Evolutionary conservation across 2,113 vertebrate species (phyloP).

Genomic region (Labeo catla): DNA sequence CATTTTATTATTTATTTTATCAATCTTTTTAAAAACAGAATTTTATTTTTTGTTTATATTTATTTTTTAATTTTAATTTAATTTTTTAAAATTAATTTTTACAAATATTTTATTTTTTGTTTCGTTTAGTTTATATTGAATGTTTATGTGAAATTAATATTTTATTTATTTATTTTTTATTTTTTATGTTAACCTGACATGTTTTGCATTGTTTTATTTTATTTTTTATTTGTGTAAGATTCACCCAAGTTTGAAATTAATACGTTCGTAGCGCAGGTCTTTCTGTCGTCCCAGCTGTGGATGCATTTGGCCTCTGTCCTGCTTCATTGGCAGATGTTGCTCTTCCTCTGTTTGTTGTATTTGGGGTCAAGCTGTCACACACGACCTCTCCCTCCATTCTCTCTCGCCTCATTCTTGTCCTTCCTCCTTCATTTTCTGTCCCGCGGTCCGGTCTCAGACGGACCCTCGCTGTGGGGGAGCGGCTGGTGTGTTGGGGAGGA

Average conservation of each 20-base stretch:
- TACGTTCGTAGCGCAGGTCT: background rate
- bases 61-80: background rate
- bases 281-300: background rate
- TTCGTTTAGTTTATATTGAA: too few species aligned
- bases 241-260: too few species aligned
- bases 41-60: background rate
- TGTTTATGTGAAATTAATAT: too few species aligned
- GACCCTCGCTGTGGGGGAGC: background rate
- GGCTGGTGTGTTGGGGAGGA: too few species aligned
- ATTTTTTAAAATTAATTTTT: too few species aligned
- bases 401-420: background rate
- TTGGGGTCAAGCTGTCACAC: slow-evolving; percentile 18
- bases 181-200: too few species aligned
- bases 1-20: too few species aligned
- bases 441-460: slow-evolving; percentile 32
- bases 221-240: too few species aligned
- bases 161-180: too few species aligned
- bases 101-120: too few species aligned
- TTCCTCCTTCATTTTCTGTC: too few species aligned
- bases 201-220: background rate
- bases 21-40: too few species aligned
- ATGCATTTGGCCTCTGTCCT: background rate
- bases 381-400: slow-evolving; percentile 31
- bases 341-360: slow-evolving; percentile 53
- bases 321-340: slow-evolving; percentile 38